Conservation (phyloP, 2,888 invertebrate genomes). For the Bunonema sp. region DNA sequence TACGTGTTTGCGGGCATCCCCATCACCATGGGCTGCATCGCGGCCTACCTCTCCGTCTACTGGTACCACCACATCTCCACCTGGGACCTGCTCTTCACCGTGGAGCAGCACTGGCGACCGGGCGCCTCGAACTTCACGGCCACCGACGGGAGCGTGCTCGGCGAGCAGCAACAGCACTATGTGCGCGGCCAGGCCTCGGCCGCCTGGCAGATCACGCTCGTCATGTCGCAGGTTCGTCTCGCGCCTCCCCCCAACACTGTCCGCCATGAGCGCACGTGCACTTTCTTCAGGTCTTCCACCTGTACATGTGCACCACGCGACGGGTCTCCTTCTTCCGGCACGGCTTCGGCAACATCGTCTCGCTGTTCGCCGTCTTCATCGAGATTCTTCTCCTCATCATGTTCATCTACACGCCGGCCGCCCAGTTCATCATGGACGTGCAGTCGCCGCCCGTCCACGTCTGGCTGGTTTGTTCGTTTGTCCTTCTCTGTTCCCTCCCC, state of each 20-base stretch:
- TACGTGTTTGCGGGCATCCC: slow-evolving; percentile 35
- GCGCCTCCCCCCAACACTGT: too few relatives aligned
- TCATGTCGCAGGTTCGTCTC: slow-evolving; percentile 32
- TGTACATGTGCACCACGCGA: slow-evolving; percentile 41
- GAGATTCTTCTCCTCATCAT: slow-evolving; percentile 37
- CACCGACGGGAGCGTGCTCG: slow-evolving; percentile 2
- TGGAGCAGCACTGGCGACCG: slow-evolving; percentile 29
- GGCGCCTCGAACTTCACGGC: slow-evolving; percentile 20
- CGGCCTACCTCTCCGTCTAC: slow-evolving; percentile 34
- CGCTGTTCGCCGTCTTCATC: slow-evolving; percentile 36
- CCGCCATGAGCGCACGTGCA: too few relatives aligned
- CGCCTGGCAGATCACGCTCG: slow-evolving; percentile 41
- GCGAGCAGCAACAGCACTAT: slow-evolving; percentile 22
- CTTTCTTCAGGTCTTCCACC: slow-evolving; percentile 30
- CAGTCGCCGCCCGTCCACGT: slow-evolving; percentile 34
- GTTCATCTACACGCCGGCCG: slow-evolving; percentile 39
- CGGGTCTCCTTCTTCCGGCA: slow-evolving; percentile 41
- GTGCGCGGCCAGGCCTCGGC: slow-evolving; percentile 41
- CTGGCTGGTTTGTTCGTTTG: slow-evolving; percentile 21
- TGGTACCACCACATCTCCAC: slow-evolving; percentile 37
- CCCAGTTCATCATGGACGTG: slow-evolving; percentile 41
- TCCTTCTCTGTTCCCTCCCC: slow-evolving; percentile 4
- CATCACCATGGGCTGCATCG: slow-evolving; percentile 36
- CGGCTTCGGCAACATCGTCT: slow-evolving; percentile 36
- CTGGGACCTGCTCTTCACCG: slow-evolving; percentile 33